Conservation (phyloP, 2,888 invertebrate genomes). For the Brachyptera putata region DNA sequence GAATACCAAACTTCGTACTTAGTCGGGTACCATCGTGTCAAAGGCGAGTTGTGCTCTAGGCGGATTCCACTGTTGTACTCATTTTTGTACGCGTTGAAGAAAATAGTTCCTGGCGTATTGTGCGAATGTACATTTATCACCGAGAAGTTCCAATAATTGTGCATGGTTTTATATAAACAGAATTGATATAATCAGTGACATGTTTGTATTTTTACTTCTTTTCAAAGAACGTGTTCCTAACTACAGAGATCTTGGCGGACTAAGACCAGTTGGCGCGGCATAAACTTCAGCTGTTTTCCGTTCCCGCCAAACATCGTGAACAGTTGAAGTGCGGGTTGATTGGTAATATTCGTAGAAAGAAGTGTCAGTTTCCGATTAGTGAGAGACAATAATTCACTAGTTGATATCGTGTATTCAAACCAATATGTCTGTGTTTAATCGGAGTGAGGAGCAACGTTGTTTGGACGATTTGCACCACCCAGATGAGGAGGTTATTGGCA, state of each 20-base stretch:
- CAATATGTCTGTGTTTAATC: conserved; percentile 54
- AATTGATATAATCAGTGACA: too few relatives aligned
- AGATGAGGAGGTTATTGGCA: conserved; percentile 49
- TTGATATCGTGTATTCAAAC: conserved; percentile 30
- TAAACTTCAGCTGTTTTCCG: conserved; percentile 64
- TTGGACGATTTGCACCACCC: conserved; percentile 51
- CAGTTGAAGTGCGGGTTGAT: conserved; percentile 47
- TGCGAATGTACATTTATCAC: too few relatives aligned
- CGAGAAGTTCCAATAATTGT: too few relatives aligned
- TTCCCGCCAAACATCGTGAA: conserved; percentile 61
- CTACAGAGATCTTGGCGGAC: conserved; percentile 35
- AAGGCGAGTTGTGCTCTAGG: too few relatives aligned
- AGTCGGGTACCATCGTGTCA: too few relatives aligned
- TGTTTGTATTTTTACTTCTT: neutral
- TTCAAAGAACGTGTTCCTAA: conserved; percentile 29
- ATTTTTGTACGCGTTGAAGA: too few relatives aligned
- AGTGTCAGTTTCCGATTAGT: conserved; percentile 34
- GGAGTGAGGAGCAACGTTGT: conserved; percentile 50
- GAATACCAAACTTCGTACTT: too few relatives aligned
- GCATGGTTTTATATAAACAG: neutral
- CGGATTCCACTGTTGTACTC: too few relatives aligned
- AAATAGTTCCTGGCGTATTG: too few relatives aligned
- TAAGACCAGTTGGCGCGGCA: conserved; percentile 41
- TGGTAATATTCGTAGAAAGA: conserved; percentile 27
- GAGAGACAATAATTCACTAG: conserved; percentile 29